Evolutionary conservation across 2,113 vertebrate genomes (phyloP).

Genomic region (Cheilinus undulatus): DNA sequence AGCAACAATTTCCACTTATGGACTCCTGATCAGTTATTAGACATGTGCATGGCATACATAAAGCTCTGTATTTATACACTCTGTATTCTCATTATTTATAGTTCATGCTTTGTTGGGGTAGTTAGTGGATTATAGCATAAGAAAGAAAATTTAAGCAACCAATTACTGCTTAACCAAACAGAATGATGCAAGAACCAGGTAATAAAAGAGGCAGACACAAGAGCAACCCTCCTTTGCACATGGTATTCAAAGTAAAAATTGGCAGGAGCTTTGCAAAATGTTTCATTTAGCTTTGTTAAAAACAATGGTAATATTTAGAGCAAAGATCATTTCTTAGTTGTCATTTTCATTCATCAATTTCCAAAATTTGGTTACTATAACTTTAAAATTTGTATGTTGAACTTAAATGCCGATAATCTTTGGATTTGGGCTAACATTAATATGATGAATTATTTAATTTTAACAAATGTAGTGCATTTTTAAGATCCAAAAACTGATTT

Average conservation of each 20-base stretch:
- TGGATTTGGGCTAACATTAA: no score
- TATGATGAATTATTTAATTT: no score
- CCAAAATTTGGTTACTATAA: neutral
- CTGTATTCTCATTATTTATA: constrained; percentile 27
- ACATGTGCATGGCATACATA: constrained; percentile 24
- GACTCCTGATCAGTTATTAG: constrained; percentile 21
- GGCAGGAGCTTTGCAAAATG: neutral
- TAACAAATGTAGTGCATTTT: no score
- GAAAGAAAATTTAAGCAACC: constrained; percentile 3
- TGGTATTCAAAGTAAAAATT: neutral
- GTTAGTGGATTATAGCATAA: neutral
- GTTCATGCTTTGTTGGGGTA: constrained; percentile 51
- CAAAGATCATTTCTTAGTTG: neutral
- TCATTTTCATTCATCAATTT: neutral
- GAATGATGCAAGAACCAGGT: constrained; percentile 3
- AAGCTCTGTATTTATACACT: constrained; percentile 14
- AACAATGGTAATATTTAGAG: neutral
- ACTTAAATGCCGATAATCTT: no score
- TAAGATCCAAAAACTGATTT: no score
- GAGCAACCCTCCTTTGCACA: neutral
- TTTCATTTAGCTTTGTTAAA: neutral
- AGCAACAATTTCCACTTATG: constrained; percentile 6
- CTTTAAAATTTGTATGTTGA: neutral
- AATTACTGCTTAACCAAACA: constrained; percentile 3
- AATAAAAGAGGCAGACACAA: constrained; percentile 11